Base-by-base conservation (phyloP, 2,797 vertebrate species). In the Potorous gilbertii region DNA sequence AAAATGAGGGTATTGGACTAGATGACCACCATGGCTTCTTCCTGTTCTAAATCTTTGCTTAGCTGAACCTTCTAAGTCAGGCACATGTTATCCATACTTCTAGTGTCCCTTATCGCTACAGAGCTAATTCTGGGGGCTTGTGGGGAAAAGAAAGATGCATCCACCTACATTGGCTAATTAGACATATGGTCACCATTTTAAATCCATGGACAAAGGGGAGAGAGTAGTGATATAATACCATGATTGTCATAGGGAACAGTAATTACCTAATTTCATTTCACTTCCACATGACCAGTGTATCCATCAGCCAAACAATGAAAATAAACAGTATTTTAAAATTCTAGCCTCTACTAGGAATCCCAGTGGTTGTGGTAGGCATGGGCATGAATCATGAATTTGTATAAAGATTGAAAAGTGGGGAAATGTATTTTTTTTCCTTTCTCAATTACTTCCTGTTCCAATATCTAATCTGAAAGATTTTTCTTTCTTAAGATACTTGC, bases 221-320 rank as follows among this genome's bases (percentile, higher is more conserved):
- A 54, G 90, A 92, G 14, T 12, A 27, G 0, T 55, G 29, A 24
- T 92, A 29, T 93, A 50, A 92, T 46, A 54, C 52, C 92, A 46
- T 0, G 1, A 94, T 90, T 94, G 40, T 28, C 24, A 93, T 54
- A 54, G 18, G 40, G 54, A n/a, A 13, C 40, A 93, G 59, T 91
- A 94, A 57, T 9, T 94, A 16, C 27, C 59, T 57, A 31, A 28
- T 3, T 92, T 91, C 18, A 56, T 94, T 92, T 94, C 90, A 87
- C 94, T 94, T 59, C 52, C 46, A 54, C 46, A 81, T 18, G 54
- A 94, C 11, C 89, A 90, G 56, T 74, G 94, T 59, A 93, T 31
- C 46, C 92, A 95, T 95, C 57, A 93, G 13, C 95, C 27, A 5
- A 95, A 92, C 52, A 62, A 93, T 40, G 24, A 14, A 96, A 92